Evolutionary conservation across 1,140 invertebrate species (phyloP).

Genomic region (Hypsibius dujardini): DNA sequence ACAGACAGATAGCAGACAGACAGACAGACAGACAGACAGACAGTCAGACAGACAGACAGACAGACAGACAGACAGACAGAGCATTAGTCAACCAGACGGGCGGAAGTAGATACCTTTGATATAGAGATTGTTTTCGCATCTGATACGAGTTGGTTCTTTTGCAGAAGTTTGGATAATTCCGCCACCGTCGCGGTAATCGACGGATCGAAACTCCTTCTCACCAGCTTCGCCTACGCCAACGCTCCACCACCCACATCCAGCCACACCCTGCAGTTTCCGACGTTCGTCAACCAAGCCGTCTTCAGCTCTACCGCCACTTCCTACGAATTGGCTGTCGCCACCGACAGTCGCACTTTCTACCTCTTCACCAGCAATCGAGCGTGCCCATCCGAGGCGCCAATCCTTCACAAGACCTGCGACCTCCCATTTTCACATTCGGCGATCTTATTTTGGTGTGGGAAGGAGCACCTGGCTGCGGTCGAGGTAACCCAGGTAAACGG

Average conservation of each 20-base stretch:
- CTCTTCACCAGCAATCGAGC: neutral
- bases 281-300: slow-evolving; percentile 41
- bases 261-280: slow-evolving; percentile 39
- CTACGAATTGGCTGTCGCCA: neutral
- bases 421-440: neutral
- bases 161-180: slow-evolving; percentile 28
- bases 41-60: too few species aligned
- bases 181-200: slow-evolving; percentile 54
- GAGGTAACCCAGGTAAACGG: neutral
- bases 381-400: neutral
- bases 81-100: too few species aligned
- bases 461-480: neutral
- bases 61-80: too few species aligned
- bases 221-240: slow-evolving; percentile 49
- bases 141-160: slow-evolving; percentile 26
- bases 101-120: too few species aligned
- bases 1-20: too few species aligned
- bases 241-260: slow-evolving; percentile 67
- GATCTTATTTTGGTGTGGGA: neutral
- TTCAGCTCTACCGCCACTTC: slow-evolving; percentile 36
- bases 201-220: slow-evolving; percentile 49
- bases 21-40: too few species aligned
- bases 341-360: neutral
- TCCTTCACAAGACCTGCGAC: slow-evolving; percentile 2
- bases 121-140: slow-evolving; percentile 18